phyloP scores from a whole-genome alignment of 2,113 vertebrate genomes.

The Ifrita kowaldi region DNA sequence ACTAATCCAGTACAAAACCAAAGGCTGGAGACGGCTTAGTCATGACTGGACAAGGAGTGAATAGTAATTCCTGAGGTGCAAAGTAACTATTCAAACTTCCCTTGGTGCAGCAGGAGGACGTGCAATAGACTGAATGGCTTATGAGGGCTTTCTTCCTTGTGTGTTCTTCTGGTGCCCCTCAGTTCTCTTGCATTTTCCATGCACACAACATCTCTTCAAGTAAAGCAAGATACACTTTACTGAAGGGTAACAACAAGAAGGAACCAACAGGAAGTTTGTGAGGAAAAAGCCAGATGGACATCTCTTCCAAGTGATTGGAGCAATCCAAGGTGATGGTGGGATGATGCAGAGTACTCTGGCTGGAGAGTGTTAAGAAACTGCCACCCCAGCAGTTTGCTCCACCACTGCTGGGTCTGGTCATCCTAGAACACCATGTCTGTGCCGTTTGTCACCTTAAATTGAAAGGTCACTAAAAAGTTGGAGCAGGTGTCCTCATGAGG shows the following conservation, averaged over 20 bases:
- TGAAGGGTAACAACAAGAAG: neutral
- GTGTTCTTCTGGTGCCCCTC: neutral
- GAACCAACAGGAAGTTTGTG: neutral
- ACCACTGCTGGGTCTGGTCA: neutral
- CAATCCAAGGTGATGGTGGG: neutral
- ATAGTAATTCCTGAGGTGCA: neutral
- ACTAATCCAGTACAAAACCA: neutral
- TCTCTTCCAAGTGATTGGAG: neutral
- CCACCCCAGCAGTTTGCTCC: neutral
- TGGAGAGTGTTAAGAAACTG: neutral
- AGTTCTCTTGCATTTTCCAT: neutral
- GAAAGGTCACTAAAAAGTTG: neutral
- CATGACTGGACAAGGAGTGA: neutral
- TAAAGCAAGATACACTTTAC: neutral
- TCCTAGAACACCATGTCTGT: accelerated
- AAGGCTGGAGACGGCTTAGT: neutral
- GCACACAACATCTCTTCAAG: neutral
- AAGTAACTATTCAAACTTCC: neutral
- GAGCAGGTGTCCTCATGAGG: neutral
- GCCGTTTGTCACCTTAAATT: neutral
- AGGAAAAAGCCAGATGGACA: neutral
- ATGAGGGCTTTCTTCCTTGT: neutral
- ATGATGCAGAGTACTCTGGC: neutral
- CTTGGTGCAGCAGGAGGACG: neutral
- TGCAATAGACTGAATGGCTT: neutral